Evolutionary conservation across 2,113 vertebrate genomes (phyloP), one percentile per base, ranked within the genome.

Genomic region (Rhinopomastus cyanomelas): DNA sequence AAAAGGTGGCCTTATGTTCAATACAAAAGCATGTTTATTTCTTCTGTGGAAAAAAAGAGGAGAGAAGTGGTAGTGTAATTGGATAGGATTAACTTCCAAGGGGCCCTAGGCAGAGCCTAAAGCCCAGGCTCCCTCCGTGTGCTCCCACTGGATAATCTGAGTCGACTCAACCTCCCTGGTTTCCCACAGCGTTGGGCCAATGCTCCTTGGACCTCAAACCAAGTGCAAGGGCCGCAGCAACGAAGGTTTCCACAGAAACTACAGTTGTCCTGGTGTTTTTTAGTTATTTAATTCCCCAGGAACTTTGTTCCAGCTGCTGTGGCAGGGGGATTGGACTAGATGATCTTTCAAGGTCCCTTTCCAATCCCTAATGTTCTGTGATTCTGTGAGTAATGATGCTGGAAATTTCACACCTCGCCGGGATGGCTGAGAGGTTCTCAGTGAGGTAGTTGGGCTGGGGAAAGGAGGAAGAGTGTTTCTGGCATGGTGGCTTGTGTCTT

Each of bases 1-100:
- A 94, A 81, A 88, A 94, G 81, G 83, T 88, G 69, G 93, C 80
- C 55, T 92, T 93, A 92, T 91, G 89, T 49, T 81, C 90, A 75
- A 62, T 79, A 90, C 84, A 95, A 95, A 94, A 95, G 88, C 37
- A 55, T 93, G 93, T 95, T 91, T 94, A 94, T 95, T 94, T 95
- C 77, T 95, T 79, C 71, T 69, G 5, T 20, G 51, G 5, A 64
- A 79, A 69, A 81, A 67, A 30, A 81, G 87, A 42, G 39, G 39
- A 42, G 11, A 42, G 15, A 87, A 86, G 26, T 4, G 84, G 81
- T 46, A 32, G 55, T 87, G 84, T 92, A 92, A 95, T 95, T 1
- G 48, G 91, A 80, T 95, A 90, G 91, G 87, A 95, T 95, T 92
- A 90, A 76, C 51, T 96, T 96, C 88, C 74, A 78, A 92, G 92